Conservation (phyloP, 2,797 vertebrate species). For the Diplodus sargus region DNA sequence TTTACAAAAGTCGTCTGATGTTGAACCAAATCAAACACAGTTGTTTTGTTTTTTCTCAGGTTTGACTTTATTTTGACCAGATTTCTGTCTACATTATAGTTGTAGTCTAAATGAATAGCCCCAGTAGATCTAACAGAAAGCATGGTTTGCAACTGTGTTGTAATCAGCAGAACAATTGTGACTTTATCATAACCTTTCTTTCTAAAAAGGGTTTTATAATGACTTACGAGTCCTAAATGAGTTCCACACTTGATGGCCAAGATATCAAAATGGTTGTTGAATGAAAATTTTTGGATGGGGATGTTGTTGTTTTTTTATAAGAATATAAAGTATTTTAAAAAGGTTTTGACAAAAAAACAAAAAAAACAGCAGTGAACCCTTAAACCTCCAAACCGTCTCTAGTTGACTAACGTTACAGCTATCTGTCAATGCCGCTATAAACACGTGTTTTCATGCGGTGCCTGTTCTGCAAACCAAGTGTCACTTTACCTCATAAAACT, state of each 20-base stretch:
- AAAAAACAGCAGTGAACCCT: background rate
- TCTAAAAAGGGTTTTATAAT: background rate
- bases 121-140: background rate
- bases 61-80: background rate
- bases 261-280: too few relatives aligned
- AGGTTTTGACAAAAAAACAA: background rate
- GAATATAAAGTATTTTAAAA: background rate
- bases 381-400: background rate
- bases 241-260: background rate
- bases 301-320: background rate
- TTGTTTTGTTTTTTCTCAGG: background rate
- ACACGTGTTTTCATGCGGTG: background rate
- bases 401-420: background rate
- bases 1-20: background rate
- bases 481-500: constrained; percentile 31
- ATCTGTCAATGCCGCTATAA: background rate
- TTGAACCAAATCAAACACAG: background rate
- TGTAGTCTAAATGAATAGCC: background rate
- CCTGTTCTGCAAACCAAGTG: constrained; percentile 3
- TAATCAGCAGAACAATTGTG: background rate
- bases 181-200: background rate
- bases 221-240: background rate
- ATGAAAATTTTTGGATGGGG: background rate
- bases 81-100: background rate
- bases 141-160: background rate